Percentiles rank a stretch among this genome's conserved stretches.
Conservation (phyloP, 1,140 invertebrate genomes). For the Macrocentrus cingulum region DNA sequence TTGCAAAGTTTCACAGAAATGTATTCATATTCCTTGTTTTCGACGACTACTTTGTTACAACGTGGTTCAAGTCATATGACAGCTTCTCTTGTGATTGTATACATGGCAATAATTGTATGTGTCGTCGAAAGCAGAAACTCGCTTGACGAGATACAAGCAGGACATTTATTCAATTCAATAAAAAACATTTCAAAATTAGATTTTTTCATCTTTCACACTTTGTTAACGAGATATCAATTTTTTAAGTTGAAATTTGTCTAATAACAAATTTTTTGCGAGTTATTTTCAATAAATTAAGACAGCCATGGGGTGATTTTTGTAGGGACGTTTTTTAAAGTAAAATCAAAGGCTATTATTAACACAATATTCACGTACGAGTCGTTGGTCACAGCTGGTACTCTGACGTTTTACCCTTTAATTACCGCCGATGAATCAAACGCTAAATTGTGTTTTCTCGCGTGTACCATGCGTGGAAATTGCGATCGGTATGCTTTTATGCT, state of each 20-base stretch:
- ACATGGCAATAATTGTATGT: too few species aligned
- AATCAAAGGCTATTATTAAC: conserved; percentile 43
- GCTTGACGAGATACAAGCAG: too few species aligned
- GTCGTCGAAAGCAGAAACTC: too few species aligned
- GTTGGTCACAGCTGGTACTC: conserved; percentile 43
- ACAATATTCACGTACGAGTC: conserved; percentile 40
- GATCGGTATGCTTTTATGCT: conserved; percentile 24
- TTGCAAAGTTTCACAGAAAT: neutral
- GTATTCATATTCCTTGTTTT: neutral
- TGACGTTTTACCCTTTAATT: conserved; percentile 46
- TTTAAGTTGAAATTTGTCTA: too few species aligned
- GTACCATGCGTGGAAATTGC: neutral
- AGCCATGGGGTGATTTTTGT: neutral
- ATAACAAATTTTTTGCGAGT: too few species aligned
- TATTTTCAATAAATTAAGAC: too few species aligned
- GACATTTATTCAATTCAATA: too few species aligned
- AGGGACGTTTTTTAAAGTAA: neutral
- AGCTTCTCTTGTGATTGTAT: too few species aligned
- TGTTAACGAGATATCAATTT: too few species aligned
- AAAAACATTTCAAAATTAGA: too few species aligned
- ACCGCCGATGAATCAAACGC: conserved; percentile 43
- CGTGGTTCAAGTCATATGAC: neutral
- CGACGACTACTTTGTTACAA: too few species aligned
- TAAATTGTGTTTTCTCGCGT: neutral
- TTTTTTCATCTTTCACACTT: too few species aligned